phyloP scores from a whole-genome alignment of 2,113 vertebrate genomes.

The Microtus richardsoni region DNA sequence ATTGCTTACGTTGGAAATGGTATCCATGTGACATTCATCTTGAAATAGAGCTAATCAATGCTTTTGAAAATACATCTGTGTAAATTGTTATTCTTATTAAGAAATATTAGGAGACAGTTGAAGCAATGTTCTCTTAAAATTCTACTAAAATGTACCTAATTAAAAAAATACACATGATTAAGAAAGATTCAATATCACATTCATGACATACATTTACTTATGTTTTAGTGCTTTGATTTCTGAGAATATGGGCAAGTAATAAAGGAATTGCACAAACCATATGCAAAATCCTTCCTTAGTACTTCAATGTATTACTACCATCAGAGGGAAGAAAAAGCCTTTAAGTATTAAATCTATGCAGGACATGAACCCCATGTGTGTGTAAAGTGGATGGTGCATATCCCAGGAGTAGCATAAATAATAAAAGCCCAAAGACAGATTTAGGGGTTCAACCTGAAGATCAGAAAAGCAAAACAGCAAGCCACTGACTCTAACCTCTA shows the following conservation, averaged over 20 bases:
- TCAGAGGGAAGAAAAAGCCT: neutral
- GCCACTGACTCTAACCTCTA: no score
- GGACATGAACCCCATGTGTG: neutral
- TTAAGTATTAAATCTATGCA: neutral
- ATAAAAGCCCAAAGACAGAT: no score
- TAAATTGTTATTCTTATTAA: conserved; percentile 19
- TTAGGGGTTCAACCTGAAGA: no score
- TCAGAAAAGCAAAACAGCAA: no score
- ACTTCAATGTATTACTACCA: conserved; percentile 13
- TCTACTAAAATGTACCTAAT: neutral
- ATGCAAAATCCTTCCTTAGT: conserved; percentile 39
- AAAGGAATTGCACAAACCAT: conserved; percentile 33
- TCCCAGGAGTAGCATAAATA: no score
- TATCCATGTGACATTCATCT: neutral
- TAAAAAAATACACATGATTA: neutral
- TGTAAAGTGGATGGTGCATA: neutral
- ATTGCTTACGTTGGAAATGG: neutral
- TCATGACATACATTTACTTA: neutral
- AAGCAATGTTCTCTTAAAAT: neutral
- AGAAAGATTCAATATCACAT: neutral
- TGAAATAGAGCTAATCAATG: neutral
- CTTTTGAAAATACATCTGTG: neutral
- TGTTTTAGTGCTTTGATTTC: conserved; percentile 58
- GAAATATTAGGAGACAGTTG: conserved; percentile 7
- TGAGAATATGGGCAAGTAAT: conserved; percentile 5